phyloP scores from a whole-genome alignment of 2,113 vertebrate genomes.

The Fukomys damarensis region DNA sequence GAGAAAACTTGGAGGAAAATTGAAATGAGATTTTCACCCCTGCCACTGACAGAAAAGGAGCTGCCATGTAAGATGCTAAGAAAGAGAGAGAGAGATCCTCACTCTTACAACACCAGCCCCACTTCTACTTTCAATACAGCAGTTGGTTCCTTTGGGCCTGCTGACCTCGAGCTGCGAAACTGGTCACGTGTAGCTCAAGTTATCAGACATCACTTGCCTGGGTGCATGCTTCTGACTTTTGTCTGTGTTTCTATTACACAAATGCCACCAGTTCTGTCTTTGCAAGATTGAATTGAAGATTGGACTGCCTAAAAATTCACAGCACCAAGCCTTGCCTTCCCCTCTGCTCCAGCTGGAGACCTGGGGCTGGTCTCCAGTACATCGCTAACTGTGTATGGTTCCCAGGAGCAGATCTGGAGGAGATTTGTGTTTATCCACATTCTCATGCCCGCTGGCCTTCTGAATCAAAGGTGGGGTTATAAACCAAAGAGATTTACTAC shows the following conservation, averaged over 20 bases:
- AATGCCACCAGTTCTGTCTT: conserved; percentile 79
- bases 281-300: conserved; percentile 77
- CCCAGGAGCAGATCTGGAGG: conserved; percentile 42
- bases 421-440: conserved; percentile 64
- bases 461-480: conserved; percentile 77
- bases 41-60: conserved; percentile 60
- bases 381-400: not conserved
- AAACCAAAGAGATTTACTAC: conserved; percentile 78
- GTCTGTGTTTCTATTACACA: conserved; percentile 83
- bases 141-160: not conserved
- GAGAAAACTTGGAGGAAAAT: conserved; percentile 40
- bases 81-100: not conserved
- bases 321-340: not conserved
- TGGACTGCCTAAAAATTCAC: conserved; percentile 63
- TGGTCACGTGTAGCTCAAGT: conserved; percentile 71
- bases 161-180: conserved; percentile 67
- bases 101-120: not conserved
- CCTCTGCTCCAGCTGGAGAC: conserved; percentile 50
- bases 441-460: conserved; percentile 62
- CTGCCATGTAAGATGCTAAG: not conserved
- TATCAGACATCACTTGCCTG: conserved; percentile 81
- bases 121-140: not conserved
- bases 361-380: not conserved
- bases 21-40: conserved; percentile 70
- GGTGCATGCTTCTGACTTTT: conserved; percentile 75